These are phyloP conservation scores for Trematomus bernacchii DNA, from an alignment of 2,797 vertebrate genomes.

Conservation along the genomic window DNA sequence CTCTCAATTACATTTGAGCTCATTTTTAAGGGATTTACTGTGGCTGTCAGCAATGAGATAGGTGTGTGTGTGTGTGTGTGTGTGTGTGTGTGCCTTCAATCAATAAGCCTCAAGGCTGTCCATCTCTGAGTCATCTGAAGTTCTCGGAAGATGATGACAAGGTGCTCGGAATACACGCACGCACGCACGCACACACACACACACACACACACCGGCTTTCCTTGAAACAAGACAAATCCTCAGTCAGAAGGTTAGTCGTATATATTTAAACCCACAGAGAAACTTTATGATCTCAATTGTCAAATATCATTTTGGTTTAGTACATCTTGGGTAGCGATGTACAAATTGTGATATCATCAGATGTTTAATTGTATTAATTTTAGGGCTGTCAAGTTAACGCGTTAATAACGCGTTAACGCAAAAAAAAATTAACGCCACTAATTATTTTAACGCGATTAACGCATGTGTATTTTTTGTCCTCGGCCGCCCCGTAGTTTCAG, in stretches of 20 bases:
- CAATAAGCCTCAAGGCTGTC: slow-evolving; percentile 65
- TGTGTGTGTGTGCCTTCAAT: slow-evolving; percentile 43
- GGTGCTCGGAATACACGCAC: slow-evolving; percentile 42
- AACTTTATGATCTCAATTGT: background rate
- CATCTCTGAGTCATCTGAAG: slow-evolving; percentile 69
- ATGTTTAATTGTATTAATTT: no score
- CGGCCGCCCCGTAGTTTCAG: no score
- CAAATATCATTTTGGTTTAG: background rate
- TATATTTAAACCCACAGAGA: slow-evolving; percentile 12
- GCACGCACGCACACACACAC: background rate
- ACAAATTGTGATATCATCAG: no score
- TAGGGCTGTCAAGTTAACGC: no score
- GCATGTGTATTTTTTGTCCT: no score
- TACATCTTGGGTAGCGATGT: background rate
- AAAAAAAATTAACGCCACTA: no score
- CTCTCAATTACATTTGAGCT: slow-evolving; percentile 63
- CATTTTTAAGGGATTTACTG: slow-evolving; percentile 19
- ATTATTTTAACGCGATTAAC: no score
- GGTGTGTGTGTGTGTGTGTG: slow-evolving; percentile 20
- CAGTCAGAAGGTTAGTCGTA: slow-evolving; percentile 6
- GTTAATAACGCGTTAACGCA: no score
- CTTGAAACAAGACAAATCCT: slow-evolving; percentile 17
- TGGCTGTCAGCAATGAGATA: no score
- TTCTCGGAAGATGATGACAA: slow-evolving; percentile 67
- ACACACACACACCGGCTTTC: slow-evolving; percentile 12